A percentile compares a stretch with the other conserved stretches of the same genome.
Conservation (phyloP, 2,797 vertebrate genomes). For the Lithobates sylvaticus region DNA sequence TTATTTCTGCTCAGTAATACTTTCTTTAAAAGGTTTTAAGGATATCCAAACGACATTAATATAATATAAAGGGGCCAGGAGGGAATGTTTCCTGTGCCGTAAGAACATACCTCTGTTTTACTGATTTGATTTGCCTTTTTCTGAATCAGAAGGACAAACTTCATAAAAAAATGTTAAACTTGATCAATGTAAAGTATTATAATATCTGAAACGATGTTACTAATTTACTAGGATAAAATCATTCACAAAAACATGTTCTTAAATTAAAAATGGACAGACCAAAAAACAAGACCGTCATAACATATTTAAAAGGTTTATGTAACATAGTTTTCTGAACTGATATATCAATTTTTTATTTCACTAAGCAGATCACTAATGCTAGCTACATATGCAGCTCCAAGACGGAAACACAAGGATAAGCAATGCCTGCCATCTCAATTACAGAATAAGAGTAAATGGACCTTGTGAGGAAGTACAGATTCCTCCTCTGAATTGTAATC, state of each 20-base stretch:
- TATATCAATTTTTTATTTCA: not conserved
- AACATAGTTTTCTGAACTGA: not conserved
- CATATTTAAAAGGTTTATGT: not conserved
- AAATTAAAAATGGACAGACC: not conserved
- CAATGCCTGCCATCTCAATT: slow-evolving; percentile 48
- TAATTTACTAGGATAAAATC: not conserved
- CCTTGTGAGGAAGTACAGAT: slow-evolving; percentile 45
- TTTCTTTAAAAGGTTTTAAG: too few species aligned
- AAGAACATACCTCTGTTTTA: too few species aligned
- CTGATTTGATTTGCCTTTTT: too few species aligned
- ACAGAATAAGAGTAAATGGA: slow-evolving; percentile 29
- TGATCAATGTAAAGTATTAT: too few species aligned
- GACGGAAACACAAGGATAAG: slow-evolving; percentile 26
- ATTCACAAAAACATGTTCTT: not conserved
- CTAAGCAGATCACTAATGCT: slow-evolving; percentile 5
- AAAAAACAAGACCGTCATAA: not conserved
- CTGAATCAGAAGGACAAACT: too few species aligned
- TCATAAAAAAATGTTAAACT: too few species aligned
- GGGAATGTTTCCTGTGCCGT: too few species aligned
- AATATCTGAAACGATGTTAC: not conserved
- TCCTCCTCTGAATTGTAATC: slow-evolving; percentile 58
- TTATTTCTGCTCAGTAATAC: too few species aligned
- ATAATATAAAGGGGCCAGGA: too few species aligned
- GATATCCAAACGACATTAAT: too few species aligned
- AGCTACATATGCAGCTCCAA: not conserved